Evolutionary conservation across 2,113 vertebrate species (phyloP).

Genomic region (Larimichthys crocea): DNA sequence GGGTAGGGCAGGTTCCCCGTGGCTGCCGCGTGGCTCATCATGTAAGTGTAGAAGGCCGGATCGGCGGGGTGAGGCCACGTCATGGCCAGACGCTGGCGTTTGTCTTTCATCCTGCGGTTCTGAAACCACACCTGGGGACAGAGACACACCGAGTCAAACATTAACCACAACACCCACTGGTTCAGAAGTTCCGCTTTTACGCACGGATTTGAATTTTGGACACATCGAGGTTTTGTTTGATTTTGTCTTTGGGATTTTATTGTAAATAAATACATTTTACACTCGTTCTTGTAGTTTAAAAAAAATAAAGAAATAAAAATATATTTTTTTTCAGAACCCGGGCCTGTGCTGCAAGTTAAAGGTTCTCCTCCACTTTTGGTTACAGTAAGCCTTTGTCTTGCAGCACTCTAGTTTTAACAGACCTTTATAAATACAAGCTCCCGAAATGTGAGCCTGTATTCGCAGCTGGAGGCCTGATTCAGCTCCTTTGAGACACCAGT

Average conservation of each 20-base stretch:
- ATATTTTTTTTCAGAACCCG: neutral
- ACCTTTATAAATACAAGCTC: neutral
- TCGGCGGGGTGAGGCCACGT: constrained; percentile 98
- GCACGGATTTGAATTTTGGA: neutral
- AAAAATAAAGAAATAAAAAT: neutral
- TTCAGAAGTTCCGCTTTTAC: constrained; percentile 40
- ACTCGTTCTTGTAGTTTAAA: neutral
- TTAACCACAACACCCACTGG: constrained; percentile 59
- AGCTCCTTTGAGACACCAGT: neutral
- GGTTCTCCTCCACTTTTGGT: neutral
- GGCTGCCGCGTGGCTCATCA: constrained; percentile 99
- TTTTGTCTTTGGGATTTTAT: neutral
- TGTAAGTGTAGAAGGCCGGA: constrained; percentile 98
- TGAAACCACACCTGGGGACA: constrained; percentile 96
- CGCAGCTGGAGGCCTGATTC: neutral
- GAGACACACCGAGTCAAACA: constrained; percentile 72
- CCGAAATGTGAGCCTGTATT: neutral
- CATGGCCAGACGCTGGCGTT: constrained; percentile 96
- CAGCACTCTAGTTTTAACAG: neutral
- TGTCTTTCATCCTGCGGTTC: constrained; percentile 99
- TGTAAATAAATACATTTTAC: too few relatives aligned
- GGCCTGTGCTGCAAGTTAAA: neutral
- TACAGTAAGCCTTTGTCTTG: neutral
- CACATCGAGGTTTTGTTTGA: neutral
- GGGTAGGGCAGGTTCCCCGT: constrained; percentile 95